These are phyloP conservation scores for Tachycineta bicolor DNA, from an alignment of 2,113 vertebrate species.

Conservation along the genomic window DNA sequence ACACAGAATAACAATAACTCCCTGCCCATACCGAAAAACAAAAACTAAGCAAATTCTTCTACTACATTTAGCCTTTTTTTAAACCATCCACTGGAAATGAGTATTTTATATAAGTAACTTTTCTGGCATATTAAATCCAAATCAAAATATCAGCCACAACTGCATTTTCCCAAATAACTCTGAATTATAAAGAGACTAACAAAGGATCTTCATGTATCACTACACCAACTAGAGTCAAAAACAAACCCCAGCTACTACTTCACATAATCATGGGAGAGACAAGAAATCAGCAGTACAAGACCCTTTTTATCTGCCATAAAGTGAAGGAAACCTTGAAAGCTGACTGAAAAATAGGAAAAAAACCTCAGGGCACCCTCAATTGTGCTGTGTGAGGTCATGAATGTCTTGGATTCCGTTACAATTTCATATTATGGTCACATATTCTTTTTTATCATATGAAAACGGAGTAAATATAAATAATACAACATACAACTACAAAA, in stretches of 20 bases:
- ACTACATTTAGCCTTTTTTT: background rate
- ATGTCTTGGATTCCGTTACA: background rate
- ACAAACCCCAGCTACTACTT: background rate
- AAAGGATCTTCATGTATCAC: background rate
- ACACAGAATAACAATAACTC: background rate
- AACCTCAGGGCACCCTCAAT: background rate
- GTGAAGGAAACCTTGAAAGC: background rate
- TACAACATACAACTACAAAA: background rate
- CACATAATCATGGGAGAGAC: background rate
- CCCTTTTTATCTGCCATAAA: background rate
- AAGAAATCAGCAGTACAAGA: background rate
- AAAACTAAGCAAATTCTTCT: background rate
- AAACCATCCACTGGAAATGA: background rate
- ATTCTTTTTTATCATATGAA: background rate
- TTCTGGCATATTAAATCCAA: background rate
- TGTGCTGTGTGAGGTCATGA: background rate
- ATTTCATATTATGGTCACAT: background rate
- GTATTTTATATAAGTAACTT: background rate
- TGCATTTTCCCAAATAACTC: background rate
- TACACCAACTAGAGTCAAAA: background rate
- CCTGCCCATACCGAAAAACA: rapidly evolving
- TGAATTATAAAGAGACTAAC: background rate
- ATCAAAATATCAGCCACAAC: background rate
- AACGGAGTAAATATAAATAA: background rate
- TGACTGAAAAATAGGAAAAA: background rate